Conservation (phyloP, 2,113 vertebrate species). For the Microtus oregoni region DNA sequence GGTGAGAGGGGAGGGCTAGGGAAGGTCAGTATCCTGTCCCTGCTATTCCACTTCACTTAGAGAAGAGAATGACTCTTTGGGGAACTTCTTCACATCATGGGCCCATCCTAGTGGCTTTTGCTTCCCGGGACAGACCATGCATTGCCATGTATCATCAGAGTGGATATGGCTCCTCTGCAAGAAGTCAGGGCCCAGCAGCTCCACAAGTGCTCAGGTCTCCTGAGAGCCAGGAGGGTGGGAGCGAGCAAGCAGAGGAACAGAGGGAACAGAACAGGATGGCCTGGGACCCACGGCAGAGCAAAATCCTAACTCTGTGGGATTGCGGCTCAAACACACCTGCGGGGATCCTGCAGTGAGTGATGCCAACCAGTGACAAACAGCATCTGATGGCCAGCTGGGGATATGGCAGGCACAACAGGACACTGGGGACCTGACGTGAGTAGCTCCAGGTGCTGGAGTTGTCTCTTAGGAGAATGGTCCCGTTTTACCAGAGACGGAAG, state of each 20-base stretch:
- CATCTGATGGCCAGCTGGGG: not conserved
- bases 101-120: not conserved
- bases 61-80: not conserved
- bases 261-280: not conserved
- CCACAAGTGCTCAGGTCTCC: not conserved
- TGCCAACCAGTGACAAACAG: not conserved
- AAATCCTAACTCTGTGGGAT: not conserved
- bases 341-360: not conserved
- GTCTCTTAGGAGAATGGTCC: not conserved
- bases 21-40: not conserved
- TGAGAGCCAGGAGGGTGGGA: not conserved
- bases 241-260: fast-evolving
- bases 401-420: not conserved
- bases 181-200: not conserved
- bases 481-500: not conserved
- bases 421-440: not conserved
- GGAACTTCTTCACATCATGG: not conserved
- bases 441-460: not conserved
- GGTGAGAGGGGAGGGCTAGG: fast-evolving
- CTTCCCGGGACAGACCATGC: not conserved
- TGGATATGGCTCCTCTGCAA: not conserved
- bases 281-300: too few relatives aligned
- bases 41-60: not conserved
- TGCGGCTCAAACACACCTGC: too few relatives aligned
- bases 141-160: too few relatives aligned